Conservation (phyloP, 2,888 invertebrate genomes). For the Eugnorisma glareosa region DNA sequence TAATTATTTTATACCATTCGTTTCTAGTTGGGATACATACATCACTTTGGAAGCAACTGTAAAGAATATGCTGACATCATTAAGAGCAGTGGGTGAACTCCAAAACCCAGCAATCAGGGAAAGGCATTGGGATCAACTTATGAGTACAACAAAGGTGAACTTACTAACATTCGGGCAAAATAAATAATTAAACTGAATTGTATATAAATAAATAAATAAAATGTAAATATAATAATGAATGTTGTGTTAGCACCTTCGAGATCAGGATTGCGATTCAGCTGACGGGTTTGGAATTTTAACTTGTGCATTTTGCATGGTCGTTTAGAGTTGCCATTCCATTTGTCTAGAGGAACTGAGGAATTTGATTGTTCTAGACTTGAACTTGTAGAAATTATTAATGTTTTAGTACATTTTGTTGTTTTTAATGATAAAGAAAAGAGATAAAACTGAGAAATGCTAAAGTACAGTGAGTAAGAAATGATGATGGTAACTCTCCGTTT, state of each 20-base stretch:
- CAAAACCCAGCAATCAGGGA: constrained; percentile 99
- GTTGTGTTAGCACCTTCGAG: constrained; percentile 71
- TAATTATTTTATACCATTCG: neutral
- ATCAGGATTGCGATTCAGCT: constrained; percentile 55
- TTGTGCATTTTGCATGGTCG: constrained; percentile 74
- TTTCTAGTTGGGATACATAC: constrained; percentile 96
- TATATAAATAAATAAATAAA: constrained; percentile 73
- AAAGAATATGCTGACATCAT: constrained; percentile 98
- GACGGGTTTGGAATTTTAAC: constrained; percentile 71
- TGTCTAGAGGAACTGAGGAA: neutral
- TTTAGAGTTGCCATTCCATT: constrained; percentile 59
- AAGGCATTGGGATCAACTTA: constrained; percentile 98
- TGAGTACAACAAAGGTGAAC: constrained; percentile 97
- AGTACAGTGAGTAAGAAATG: constrained; percentile 31
- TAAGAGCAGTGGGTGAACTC: constrained; percentile 98
- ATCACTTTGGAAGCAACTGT: constrained; percentile 96
- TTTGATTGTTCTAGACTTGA: neutral
- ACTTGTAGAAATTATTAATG: neutral
- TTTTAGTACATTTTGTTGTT: neutral
- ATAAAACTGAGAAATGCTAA: neutral
- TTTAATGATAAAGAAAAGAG: neutral
- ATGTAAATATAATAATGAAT: constrained; percentile 73
- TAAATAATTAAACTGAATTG: constrained; percentile 67
- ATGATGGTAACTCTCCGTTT: constrained; percentile 53
- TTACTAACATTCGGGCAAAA: constrained; percentile 61